Base-by-base conservation (phyloP, 2,113 vertebrate species). In the Tautogolabrus adspersus region DNA sequence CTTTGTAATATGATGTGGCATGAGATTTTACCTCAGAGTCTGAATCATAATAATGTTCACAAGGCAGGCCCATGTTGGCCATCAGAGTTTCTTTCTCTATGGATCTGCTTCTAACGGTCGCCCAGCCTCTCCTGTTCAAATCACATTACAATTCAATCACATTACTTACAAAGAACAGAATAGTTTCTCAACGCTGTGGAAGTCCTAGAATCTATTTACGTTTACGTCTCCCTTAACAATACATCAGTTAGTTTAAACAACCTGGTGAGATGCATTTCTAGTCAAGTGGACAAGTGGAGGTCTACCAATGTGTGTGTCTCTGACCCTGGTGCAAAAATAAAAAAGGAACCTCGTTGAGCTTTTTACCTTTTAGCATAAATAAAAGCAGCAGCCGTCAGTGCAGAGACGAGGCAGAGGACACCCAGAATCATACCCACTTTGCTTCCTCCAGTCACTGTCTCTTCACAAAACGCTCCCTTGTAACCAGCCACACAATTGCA, bases 401-500 rank as follows among this genome's bases (percentile, higher is more conserved):
- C 37, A 54, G 54, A 66, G 2, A 82, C 0, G 11, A 88, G 40
- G 34, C 21, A 67, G 57, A 90, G 26, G 21, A 93, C 66, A 0
- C 79, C 85, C 7, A 95, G 69, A 23, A 90, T 30, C 10, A 88
- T 62, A 2, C 69, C 75, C 0, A 52, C 81, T 1, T 84, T 74
- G 37, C 66, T 83, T 3, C 38, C 65, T 10, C 70, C 47, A 1
- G 3, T 65, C 61, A 10, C 85, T 1, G 66, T 34, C 12, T 94
- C 89, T 74, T 97, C 93, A 1, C 97, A 99, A 67, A 92, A 95
- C 64, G 94, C 87, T 0, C 96, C 96, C 0, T 66, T 88, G 21
- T 95, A 96, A 26, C 94, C 96, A 40, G 85, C 16, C 21, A 70
- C 10, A 0, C 97, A 97, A 63, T 86, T 91, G 56, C 96, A 98